phyloP scores from a whole-genome alignment of 2,113 vertebrate genomes.

The Seriola quinqueradiata region DNA sequence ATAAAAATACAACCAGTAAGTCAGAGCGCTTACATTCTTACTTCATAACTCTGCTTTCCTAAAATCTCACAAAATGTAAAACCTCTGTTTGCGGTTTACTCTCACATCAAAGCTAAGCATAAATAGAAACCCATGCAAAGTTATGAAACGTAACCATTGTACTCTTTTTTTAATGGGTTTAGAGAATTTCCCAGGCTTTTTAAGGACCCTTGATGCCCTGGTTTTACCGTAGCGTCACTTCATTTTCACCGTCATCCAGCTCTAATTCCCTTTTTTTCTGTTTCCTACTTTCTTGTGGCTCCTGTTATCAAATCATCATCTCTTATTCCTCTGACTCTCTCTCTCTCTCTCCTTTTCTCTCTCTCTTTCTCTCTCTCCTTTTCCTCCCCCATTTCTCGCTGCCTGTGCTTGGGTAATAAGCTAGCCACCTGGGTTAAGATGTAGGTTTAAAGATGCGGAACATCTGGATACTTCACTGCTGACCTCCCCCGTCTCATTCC shows the following conservation, averaged over 20 bases:
- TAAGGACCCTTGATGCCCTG: not conserved
- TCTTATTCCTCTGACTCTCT: not conserved
- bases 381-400: not conserved
- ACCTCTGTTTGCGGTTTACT: not conserved
- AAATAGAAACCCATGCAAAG: not conserved
- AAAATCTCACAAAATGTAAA: not conserved
- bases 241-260: not conserved
- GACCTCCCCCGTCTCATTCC: conserved; percentile 44
- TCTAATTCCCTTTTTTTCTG: not conserved
- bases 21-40: not conserved
- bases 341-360: not conserved
- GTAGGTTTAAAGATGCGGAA: conserved; percentile 41
- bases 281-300: not conserved
- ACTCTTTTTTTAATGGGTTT: not conserved
- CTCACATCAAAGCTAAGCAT: not conserved
- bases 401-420: conserved; percentile 31
- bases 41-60: not conserved
- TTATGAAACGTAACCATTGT: not conserved
- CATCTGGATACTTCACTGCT: conserved; percentile 63
- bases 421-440: conserved; percentile 21
- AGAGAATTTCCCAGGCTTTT: not conserved
- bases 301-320: not conserved
- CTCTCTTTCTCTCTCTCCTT: not conserved
- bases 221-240: not conserved
- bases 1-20: not conserved